Evolutionary conservation across 2,888 invertebrate species (phyloP), one percentile per base, ranked within the genome.

Genomic region (Ophion ventricosus): DNA sequence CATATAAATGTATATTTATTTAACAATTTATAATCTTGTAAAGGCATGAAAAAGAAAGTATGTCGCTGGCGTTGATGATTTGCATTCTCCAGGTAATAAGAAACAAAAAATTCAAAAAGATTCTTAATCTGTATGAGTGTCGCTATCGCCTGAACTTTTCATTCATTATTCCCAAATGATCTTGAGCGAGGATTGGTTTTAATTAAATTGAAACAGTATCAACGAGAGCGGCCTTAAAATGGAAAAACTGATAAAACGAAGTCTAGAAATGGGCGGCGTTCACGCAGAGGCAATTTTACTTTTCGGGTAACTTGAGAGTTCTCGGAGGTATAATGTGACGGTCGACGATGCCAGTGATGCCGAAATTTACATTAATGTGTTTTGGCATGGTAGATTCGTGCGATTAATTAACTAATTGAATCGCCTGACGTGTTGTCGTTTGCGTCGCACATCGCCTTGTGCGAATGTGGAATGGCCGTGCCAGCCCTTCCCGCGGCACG

Each of bases 351-450:
- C 29, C 29, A 26, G 49, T 26, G 61, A 73, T 17, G 40, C 25
- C 10, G 26, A 67, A 40, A 17, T 76, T 76, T 11, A 25, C 76
- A 43, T 66, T 25, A 73, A 61, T 61, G 43, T 73, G 5, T 40
- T 57, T 67, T 66, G 25, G 25, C 2, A 57, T 57, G 40, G 69
- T 61, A 49, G 26, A 61, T 61, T 11, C 10, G 26, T 29, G 26
- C 29, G 11, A 69, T 77, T 49, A 69, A 61, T 77, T 29, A 69
- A 69, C 61, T 77, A 69, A 77, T 76, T 76, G 67, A 67, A 76
- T 66, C 23, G 43, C 40, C 26, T 29, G 40, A 57, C 7, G 14
- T 26, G 14, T 25, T 57, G 20, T 64, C 43, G 29, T 26, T 63
- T 26, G 11, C 74, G 20, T n/a, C 23, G 20, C 29, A n/a, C n/a